Evolutionary conservation across 2,888 invertebrate species (phyloP).

Genomic region (Elegia similella): DNA sequence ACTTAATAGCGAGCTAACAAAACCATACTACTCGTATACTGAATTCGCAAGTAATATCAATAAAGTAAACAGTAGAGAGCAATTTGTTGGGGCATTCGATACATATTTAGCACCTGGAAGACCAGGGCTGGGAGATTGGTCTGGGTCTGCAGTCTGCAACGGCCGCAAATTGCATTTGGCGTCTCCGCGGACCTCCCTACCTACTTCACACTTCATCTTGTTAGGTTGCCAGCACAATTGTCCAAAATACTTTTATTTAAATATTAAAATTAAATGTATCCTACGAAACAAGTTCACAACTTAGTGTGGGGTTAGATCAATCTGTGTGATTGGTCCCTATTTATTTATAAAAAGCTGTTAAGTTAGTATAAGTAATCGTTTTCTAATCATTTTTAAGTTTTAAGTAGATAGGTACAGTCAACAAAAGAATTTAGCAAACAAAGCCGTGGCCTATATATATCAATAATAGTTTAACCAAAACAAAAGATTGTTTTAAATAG

Average conservation of each 20-base stretch:
- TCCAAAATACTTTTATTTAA: not conserved
- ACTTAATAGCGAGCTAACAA: not conserved
- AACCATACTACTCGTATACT: not conserved
- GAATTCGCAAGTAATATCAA: not conserved
- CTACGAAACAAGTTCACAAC: too few relatives aligned
- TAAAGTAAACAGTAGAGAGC: constrained; percentile 8
- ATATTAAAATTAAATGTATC: too few relatives aligned
- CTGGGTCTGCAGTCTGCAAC: constrained; percentile 48
- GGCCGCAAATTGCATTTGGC: constrained; percentile 66
- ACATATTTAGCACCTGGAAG: constrained; percentile 38
- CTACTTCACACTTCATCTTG: constrained; percentile 36
- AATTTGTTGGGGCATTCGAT: constrained; percentile 41
- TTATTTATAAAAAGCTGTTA: too few relatives aligned
- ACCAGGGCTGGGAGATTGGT: constrained; percentile 8
- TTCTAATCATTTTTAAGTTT: too few relatives aligned
- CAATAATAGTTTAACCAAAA: too few relatives aligned
- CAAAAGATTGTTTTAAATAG: too few relatives aligned
- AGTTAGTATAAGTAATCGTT: too few relatives aligned
- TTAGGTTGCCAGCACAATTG: constrained; percentile 17
- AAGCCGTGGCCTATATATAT: too few relatives aligned
- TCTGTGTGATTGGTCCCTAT: too few relatives aligned
- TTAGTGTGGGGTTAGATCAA: too few relatives aligned
- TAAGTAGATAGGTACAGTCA: too few relatives aligned
- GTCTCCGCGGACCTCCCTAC: constrained; percentile 39
- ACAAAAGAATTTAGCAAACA: too few relatives aligned